Conservation (phyloP, 2,797 vertebrate genomes). For the Cossypha caffra region DNA sequence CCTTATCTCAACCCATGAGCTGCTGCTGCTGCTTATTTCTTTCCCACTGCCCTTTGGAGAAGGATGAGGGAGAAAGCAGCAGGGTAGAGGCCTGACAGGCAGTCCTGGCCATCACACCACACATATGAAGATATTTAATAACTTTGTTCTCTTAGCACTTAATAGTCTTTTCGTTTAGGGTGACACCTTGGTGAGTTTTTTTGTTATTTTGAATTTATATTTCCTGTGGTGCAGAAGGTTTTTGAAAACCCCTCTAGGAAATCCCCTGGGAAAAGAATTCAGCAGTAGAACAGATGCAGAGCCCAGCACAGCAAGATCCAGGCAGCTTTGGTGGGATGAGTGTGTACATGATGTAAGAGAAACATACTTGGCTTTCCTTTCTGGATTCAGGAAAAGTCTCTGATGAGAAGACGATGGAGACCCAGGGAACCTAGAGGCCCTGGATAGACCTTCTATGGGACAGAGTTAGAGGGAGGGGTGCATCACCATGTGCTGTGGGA, state of each 20-base stretch:
- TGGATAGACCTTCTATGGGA: not conserved
- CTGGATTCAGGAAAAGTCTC: not conserved
- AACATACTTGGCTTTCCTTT: not conserved
- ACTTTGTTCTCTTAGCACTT: not conserved
- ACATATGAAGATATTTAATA: not conserved
- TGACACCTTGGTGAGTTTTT: rapidly evolving
- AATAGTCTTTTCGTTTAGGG: not conserved
- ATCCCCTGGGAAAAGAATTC: too few species aligned
- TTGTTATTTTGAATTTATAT: not conserved
- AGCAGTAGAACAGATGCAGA: not conserved
- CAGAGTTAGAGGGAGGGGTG: not conserved
- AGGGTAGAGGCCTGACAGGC: not conserved
- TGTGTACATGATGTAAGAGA: rapidly evolving
- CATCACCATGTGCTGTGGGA: rapidly evolving
- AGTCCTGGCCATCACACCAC: not conserved
- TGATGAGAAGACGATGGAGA: too few species aligned
- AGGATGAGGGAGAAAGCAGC: not conserved
- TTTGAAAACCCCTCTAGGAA: not conserved
- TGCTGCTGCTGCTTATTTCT: not conserved
- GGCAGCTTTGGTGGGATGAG: not conserved
- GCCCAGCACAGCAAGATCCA: not conserved
- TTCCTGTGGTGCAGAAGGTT: not conserved
- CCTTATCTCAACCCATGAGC: not conserved
- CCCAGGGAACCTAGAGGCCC: rapidly evolving
- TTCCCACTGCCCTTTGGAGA: too few species aligned